Base-by-base conservation (phyloP, 1,140 invertebrate species). In the Eupeodes corollae region DNA sequence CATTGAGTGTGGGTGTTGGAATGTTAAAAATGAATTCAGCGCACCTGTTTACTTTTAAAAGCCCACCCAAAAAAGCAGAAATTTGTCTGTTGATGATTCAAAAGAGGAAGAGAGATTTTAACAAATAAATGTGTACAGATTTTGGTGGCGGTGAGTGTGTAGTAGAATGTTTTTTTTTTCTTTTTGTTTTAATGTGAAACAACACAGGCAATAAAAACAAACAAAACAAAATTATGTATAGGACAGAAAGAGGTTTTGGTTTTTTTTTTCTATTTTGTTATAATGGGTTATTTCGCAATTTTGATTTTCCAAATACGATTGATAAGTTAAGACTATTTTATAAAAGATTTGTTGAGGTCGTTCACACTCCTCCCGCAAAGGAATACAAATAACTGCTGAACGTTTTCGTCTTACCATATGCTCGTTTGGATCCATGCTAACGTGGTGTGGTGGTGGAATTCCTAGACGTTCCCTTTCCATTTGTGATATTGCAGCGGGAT, bases 401-500 rank as follows among this genome's bases (percentile, higher is more conserved):
- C 14, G 6, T 40, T 47, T 26, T 41, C 6, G 30, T 75, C 75
- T 71, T 48, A 75, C 75, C 58, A 77, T 76, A 48, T 76, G 67
- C 53, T 78, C 75, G 32, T 75, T 73, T 34, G 75, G 75, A 53
- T 75, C 73, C 45, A 74, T 63, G 41, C 71, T 76, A 39, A 78
- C 76, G 57, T 79, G 78, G 59, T 76, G 76, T 14, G 75, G 74
- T 14, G 76, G 76, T 19, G 78, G 78, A 51, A 84, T 84, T 71
- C 88, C 87, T 19, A 94, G 71, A 47, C 91, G 75, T 69, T 95
- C 91, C 39, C 91, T 74, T 65, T 94, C 91, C 55, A 92, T 68
- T 59, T 88, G 86, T 55, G 82, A 82, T 30, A 88, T 77, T 16
- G 80, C 83, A 72, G 79, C 65, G 71, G 85, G 60, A 70, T 70